Evolutionary conservation across 2,888 invertebrate genomes (phyloP), one percentile per base, ranked within the genome.

Genomic region (Melinopterus prodromus): DNA sequence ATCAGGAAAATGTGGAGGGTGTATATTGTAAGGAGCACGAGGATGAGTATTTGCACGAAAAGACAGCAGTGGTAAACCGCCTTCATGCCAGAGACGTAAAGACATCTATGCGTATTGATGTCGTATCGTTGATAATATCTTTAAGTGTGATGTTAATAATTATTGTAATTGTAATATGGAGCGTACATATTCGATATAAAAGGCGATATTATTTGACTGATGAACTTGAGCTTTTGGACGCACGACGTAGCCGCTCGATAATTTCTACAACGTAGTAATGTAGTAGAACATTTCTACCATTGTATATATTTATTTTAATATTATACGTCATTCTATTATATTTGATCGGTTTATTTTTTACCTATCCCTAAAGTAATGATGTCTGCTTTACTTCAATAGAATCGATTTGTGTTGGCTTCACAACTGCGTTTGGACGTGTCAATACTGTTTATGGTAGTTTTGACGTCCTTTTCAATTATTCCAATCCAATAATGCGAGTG

Each of bases 1-100:
- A 86, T 26, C 84, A 84, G 78, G 86, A 88, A 79, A 89, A 89
- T 81, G 86, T 89, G 7, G 88, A 85, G 7, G 89, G 89, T 6
- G 88, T 89, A 82, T 86, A 86, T 79, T 89, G 89, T 79, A 84
- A 83, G 72, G 84, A 85, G 80, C 80, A 81, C 16, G 80, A 81
- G 36, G 78, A 78, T 80, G 82, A 82, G 70, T 69, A 2, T 26
- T 26, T 26, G 26, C 26, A 26, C 1, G 26, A 26, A 26, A 53
- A 12, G 1, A 12, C 53, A 53, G 9, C 53, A 53, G 53, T 53
- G 5, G 7, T 53, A 53, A 53, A 53, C 53, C 7, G 53, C 7
- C 12, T 53, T 7, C 53, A 53, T 9, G 53, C 53, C 79, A 69
- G 2, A 26, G 26, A 71, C 9, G 16, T 71, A 4, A 71, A 16